phyloP scores from a whole-genome alignment of 1,140 invertebrate genomes.

The Hyles vespertilio region DNA sequence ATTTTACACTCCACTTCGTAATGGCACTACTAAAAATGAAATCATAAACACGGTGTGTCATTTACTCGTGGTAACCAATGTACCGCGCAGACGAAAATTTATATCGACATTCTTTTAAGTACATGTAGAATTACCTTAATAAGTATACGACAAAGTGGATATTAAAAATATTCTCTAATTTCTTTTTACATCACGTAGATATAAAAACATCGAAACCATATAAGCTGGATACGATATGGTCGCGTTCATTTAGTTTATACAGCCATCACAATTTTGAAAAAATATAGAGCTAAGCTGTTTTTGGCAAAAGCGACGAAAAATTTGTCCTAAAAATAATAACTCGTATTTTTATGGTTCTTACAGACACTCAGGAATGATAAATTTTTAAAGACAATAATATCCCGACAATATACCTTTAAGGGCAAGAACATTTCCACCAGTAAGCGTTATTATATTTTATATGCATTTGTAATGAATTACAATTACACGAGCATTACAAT shows the following conservation, averaged over 20 bases:
- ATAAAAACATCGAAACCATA: too few species aligned
- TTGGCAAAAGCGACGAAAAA: slow-evolving; percentile 1
- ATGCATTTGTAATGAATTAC: too few species aligned
- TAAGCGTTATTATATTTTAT: too few species aligned
- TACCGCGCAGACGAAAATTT: too few species aligned
- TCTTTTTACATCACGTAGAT: too few species aligned
- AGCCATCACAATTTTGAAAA: slow-evolving; percentile 3
- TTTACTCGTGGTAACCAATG: too few species aligned
- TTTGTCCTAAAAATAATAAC: slow-evolving; percentile 8
- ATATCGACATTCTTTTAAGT: slow-evolving; percentile 1
- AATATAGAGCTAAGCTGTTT: slow-evolving; percentile 6
- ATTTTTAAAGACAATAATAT: neutral
- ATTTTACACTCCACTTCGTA: slow-evolving; percentile 24
- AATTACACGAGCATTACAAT: too few species aligned
- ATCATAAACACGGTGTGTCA: neutral
- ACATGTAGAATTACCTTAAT: neutral
- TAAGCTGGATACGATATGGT: too few species aligned
- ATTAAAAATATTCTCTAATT: too few species aligned
- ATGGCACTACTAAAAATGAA: slow-evolving; percentile 35
- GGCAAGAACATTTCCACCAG: too few species aligned
- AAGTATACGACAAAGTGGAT: neutral
- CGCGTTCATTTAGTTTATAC: too few species aligned
- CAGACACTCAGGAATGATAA: slow-evolving; percentile 1
- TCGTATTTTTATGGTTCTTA: slow-evolving; percentile 5
- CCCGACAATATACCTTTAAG: too few species aligned